Percentiles rank a stretch among this genome's conserved stretches.
Conservation (phyloP, 2,888 invertebrate species). For the Eupithecia insigniata region DNA sequence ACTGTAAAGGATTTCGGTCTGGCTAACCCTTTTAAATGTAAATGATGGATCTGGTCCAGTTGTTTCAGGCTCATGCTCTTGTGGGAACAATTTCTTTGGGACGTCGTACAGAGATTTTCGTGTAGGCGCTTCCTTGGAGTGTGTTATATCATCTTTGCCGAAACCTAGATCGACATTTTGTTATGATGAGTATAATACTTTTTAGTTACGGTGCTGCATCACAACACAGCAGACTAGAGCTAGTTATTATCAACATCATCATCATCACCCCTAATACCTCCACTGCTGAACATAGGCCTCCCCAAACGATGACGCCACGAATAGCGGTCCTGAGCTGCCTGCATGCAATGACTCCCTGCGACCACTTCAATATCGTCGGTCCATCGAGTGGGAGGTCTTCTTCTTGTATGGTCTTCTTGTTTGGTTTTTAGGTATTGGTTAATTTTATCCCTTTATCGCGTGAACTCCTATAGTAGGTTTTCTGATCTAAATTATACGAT, state of each 20-base stretch:
- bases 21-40: background rate
- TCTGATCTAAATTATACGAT: background rate
- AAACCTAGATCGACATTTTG: background rate
- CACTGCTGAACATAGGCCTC: no score
- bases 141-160: constrained; percentile 5
- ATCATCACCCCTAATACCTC: no score
- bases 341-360: no score
- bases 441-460: background rate
- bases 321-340: no score
- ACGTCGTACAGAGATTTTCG: background rate
- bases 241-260: no score
- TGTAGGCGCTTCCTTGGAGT: background rate
- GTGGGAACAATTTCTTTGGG: constrained; percentile 1
- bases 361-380: no score
- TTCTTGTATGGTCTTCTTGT: no score
- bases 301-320: no score
- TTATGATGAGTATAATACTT: background rate
- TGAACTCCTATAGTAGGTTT: background rate
- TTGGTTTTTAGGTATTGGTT: no score
- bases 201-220: no score
- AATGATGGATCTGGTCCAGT: no score
- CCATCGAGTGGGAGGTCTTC: no score
- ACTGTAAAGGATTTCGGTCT: constrained; percentile 1
- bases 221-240: background rate
- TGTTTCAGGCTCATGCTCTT: background rate